A percentile compares a stretch with the other conserved stretches of the same genome.
These are phyloP conservation scores for Tiaroga cobitis DNA, from an alignment of 2,797 vertebrate species.

Conservation along the genomic window DNA sequence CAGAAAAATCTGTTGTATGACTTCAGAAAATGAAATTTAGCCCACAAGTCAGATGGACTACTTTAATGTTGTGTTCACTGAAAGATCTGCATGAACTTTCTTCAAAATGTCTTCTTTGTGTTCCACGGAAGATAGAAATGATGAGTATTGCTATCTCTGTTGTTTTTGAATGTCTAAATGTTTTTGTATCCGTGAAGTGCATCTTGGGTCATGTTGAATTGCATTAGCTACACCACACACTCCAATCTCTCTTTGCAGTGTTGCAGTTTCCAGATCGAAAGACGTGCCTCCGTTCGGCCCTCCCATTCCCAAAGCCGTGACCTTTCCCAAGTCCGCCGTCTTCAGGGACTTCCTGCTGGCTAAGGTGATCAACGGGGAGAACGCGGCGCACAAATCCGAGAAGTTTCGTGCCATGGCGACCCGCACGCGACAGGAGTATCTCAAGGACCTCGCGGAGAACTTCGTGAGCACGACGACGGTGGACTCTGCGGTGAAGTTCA, in stretches of 20 bases:
- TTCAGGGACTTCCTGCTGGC: constrained; percentile 99
- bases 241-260: constrained; percentile 72
- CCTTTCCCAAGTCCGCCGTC: constrained; percentile 97
- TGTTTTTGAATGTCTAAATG: too few species aligned
- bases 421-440: constrained; percentile 94
- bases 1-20: neutral
- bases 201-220: neutral
- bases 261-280: constrained; percentile 96
- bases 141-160: neutral
- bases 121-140: neutral
- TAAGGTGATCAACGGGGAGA: constrained; percentile 98
- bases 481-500: constrained; percentile 93
- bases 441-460: constrained; percentile 97
- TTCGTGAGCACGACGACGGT: constrained; percentile 92
- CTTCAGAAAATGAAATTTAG: neutral
- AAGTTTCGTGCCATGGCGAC: constrained; percentile 98
- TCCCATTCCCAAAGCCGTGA: constrained; percentile 96
- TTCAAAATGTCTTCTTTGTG: too few species aligned
- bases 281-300: constrained; percentile 96
- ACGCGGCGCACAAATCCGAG: constrained; percentile 96
- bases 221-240: neutral
- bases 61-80: neutral
- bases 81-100: neutral
- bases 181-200: neutral
- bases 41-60: neutral